Conservation (phyloP, 2,797 vertebrate species). For the Acomys russatus region DNA sequence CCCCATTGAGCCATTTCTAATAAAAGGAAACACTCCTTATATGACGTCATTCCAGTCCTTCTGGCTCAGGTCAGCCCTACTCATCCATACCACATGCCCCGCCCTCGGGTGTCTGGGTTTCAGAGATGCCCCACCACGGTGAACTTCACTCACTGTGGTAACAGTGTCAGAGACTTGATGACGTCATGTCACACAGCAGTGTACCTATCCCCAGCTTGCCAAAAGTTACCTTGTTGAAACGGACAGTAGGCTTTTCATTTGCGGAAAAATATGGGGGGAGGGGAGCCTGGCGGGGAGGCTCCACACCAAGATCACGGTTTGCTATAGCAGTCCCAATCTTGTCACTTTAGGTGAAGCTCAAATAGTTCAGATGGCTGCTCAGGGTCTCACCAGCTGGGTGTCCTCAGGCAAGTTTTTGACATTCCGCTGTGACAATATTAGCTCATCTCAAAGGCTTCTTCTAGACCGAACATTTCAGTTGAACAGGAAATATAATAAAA, state of each 20-base stretch:
- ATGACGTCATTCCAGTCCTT: not conserved
- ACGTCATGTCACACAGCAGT: not conserved
- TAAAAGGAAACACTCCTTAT: not conserved
- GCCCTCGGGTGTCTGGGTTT: not conserved
- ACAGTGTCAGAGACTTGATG: not conserved
- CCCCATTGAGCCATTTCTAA: not conserved
- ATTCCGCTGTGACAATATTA: not conserved
- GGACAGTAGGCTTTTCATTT: constrained; percentile 63
- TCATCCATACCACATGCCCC: fast-evolving
- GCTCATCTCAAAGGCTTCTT: constrained; percentile 5
- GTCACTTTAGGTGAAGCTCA: constrained; percentile 61
- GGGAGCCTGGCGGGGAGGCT: not conserved
- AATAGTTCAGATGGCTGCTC: constrained; percentile 22
- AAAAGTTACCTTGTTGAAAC: constrained; percentile 24
- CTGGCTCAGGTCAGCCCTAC: not conserved
- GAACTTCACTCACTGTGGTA: not conserved
- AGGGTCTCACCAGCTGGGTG: not conserved
- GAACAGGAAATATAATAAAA: constrained; percentile 50
- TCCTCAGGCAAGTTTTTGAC: constrained; percentile 39
- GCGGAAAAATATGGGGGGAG: not conserved
- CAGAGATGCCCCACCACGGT: not conserved
- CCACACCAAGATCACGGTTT: constrained; percentile 24
- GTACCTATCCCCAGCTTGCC: not conserved
- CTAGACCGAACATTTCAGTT: constrained; percentile 30
- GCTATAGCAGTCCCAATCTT: not conserved